Conservation (phyloP, 2,113 vertebrate genomes). For the Kryptolebias marmoratus region DNA sequence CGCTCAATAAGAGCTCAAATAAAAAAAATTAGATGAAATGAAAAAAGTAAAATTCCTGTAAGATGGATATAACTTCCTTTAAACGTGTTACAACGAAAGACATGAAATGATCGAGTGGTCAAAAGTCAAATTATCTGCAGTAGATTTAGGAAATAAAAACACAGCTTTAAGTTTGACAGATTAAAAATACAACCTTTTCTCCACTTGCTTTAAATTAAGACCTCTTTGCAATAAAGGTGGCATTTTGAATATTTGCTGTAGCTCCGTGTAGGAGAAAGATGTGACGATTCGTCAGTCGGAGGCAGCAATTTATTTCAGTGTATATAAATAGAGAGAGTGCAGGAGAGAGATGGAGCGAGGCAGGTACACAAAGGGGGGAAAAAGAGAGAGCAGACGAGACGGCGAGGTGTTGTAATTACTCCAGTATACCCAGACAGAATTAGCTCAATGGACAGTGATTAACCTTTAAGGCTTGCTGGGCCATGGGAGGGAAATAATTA, state of each 20-base stretch:
- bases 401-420: constrained; percentile 70
- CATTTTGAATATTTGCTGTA: background rate
- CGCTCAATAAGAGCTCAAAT: no score
- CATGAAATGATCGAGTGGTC: no score
- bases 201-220: background rate
- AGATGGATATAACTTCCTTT: no score
- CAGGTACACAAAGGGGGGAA: constrained; percentile 36
- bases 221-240: background rate
- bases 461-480: constrained; percentile 79
- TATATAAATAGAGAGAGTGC: background rate
- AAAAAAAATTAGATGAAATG: no score
- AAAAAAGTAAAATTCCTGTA: no score
- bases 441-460: constrained; percentile 78
- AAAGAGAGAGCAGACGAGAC: constrained; percentile 2
- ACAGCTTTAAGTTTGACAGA: background rate
- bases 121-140: no score
- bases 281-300: constrained; percentile 4
- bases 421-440: constrained; percentile 68
- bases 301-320: background rate
- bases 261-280: background rate
- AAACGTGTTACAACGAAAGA: no score
- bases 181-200: background rate
- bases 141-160: no score
- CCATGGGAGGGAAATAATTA: constrained; percentile 79
- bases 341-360: constrained; percentile 16